Evolutionary conservation across 2,888 invertebrate species (phyloP).

Genomic region (Amiota mariae): DNA sequence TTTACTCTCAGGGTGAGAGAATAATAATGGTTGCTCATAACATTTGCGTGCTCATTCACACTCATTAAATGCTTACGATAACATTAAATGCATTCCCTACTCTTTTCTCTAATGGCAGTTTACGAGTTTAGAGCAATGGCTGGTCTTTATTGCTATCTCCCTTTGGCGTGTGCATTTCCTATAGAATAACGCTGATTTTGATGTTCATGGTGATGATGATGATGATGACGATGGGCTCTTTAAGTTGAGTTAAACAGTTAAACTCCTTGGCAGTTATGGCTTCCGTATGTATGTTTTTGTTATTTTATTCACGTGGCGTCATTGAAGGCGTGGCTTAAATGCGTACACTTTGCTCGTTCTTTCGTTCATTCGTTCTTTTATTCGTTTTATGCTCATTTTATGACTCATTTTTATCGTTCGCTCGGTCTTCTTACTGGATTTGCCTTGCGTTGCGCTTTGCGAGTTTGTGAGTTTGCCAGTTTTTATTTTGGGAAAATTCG

Average conservation of each 20-base stretch:
- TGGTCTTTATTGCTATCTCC: conserved; percentile 44
- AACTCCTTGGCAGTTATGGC: conserved; percentile 71
- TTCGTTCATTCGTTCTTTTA: no score
- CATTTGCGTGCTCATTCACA: conserved; percentile 33
- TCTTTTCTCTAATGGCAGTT: conserved; percentile 39
- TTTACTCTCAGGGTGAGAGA: not conserved
- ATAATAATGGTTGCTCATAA: conserved; percentile 39
- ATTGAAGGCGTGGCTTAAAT: conserved; percentile 65
- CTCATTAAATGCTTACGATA: conserved; percentile 50
- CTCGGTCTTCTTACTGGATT: conserved; percentile 32
- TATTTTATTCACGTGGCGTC: conserved; percentile 39
- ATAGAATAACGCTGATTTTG: no score
- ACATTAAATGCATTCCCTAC: conserved; percentile 49
- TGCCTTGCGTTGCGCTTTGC: not conserved
- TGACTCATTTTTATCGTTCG: conserved; percentile 61
- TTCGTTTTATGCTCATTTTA: conserved; percentile 61
- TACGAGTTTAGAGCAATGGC: not conserved
- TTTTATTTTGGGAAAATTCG: conserved; percentile 44
- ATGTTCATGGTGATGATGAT: conserved; percentile 1
- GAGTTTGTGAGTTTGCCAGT: not conserved
- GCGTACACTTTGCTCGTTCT: conserved; percentile 58
- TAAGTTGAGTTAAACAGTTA: conserved; percentile 69
- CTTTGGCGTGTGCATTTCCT: conserved; percentile 42
- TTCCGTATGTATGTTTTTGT: conserved; percentile 64
- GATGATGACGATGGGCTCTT: conserved; percentile 49